A percentile compares a stretch with the other conserved stretches of the same genome.
phyloP scores from a whole-genome alignment of 1,140 invertebrate species.

The Pachypsylla venusta region DNA sequence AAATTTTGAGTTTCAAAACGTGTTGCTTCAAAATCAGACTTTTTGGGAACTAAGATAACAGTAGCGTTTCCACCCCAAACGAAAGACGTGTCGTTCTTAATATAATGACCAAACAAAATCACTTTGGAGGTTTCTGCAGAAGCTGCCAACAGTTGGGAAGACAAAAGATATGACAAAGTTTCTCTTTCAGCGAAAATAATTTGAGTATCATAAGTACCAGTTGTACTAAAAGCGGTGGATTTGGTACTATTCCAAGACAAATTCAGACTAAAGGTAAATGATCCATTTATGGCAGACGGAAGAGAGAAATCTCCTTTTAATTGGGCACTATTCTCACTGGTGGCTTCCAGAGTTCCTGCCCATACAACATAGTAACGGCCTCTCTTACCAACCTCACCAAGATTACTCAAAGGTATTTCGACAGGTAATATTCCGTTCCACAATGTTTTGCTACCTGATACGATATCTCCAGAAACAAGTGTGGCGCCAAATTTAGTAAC shows the following conservation, averaged over 20 bases:
- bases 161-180: background rate
- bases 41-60: background rate
- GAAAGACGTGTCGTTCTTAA: background rate
- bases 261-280: background rate
- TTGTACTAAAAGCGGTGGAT: background rate
- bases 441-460: background rate
- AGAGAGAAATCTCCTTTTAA: background rate
- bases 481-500: background rate
- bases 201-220: background rate
- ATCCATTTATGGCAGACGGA: background rate
- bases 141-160: background rate
- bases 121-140: conserved; percentile 1
- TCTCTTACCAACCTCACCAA: background rate
- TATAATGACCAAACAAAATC: conserved; percentile 3
- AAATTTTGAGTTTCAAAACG: background rate
- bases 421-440: background rate
- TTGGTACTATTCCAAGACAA: background rate
- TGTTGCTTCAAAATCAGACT: background rate
- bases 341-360: background rate
- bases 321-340: background rate
- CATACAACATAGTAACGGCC: background rate
- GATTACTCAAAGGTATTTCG: background rate
- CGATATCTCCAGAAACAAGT: background rate
- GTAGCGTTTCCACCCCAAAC: conserved; percentile 1
- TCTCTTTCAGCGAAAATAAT: background rate